phyloP scores from a whole-genome alignment of 2,113 vertebrate species.

The Serinus canaria region DNA sequence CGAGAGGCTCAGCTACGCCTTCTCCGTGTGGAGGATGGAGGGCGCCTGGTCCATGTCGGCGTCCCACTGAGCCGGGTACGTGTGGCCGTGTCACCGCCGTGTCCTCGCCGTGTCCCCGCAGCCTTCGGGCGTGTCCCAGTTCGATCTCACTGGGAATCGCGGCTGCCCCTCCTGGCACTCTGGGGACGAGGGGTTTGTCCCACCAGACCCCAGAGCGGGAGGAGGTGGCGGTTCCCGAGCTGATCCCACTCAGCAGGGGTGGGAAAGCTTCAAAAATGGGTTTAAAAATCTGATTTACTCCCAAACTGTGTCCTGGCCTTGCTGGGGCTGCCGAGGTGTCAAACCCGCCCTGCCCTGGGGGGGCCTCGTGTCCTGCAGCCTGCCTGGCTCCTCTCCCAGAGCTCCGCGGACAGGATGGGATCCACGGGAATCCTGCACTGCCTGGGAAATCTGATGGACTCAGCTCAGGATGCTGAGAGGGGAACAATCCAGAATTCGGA shows the following conservation, averaged over 20 bases:
- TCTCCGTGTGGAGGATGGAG: slow-evolving; percentile 92
- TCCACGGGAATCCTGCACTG: accelerated
- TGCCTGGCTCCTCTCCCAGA: background rate
- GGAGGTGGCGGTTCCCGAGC: background rate
- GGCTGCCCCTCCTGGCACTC: background rate
- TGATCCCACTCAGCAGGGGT: background rate
- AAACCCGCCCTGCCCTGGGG: background rate
- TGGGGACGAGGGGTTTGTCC: background rate
- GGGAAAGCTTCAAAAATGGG: background rate
- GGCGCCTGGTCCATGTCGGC: slow-evolving; percentile 89
- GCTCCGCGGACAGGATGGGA: accelerated
- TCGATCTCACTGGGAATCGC: accelerated
- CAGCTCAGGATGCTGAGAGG: background rate
- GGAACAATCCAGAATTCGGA: accelerated
- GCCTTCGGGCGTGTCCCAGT: background rate
- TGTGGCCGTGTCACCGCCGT: background rate
- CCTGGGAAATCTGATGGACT: accelerated
- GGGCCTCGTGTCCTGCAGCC: background rate
- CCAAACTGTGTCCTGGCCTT: accelerated
- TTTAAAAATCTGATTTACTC: background rate
- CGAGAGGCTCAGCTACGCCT: slow-evolving; percentile 88
- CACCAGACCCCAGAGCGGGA: background rate
- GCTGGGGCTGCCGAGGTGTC: background rate
- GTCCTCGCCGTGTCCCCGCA: no score
- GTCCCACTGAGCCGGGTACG: slow-evolving; percentile 77